Base-by-base conservation (phyloP, 2,797 vertebrate genomes). In the Holocentrus rufus region DNA sequence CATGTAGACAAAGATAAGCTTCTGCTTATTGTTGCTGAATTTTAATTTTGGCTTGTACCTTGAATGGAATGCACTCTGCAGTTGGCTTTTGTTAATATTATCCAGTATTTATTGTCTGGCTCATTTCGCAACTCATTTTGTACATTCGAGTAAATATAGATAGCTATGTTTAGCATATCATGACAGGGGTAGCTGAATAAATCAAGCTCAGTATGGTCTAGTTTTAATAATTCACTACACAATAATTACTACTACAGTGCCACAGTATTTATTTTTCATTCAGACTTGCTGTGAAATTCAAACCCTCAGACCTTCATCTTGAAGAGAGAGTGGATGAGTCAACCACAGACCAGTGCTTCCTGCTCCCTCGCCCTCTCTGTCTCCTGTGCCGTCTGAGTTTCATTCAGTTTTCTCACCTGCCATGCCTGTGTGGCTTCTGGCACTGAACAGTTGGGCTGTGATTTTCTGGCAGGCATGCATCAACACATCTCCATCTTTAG, bases 401-500 rank as follows among this genome's bases (percentile, higher is more conserved):
- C 60, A 59, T 71, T 84, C 76, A 85, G 66, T 77, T 85, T 34
- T 87, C 75, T 87, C 84, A 88, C 87, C 81, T 88, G 86, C 75
- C 34, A 76, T 68, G 80, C 72, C 73, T 66, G 18, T 65, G 76
- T 76, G 77, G 80, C 81, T 89, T 89, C 82, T 85, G 86, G 83
- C 85, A 76, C 74, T 9, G 65, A 88, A 70, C 84, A 86, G 70
- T 77, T 73, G 70, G 72, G 76, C 76, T 88, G 79, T 84, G 80
- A 87, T 87, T 90, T 85, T 78, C 81, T 88, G 89, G 83, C 85
- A 89, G 69, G 54, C 78, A 83, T 65, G 80, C 84, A 87, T 89
- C 85, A 88, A 86, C 87, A 87, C 83, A 82, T 86, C 86, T 86
- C 84, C 85, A 76, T 84, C 87, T 80, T 88, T 72, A 83, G 70